A percentile compares a stretch with the other conserved stretches of the same genome.
phyloP scores from a whole-genome alignment of 2,888 invertebrate genomes.

The Amiota mariae region DNA sequence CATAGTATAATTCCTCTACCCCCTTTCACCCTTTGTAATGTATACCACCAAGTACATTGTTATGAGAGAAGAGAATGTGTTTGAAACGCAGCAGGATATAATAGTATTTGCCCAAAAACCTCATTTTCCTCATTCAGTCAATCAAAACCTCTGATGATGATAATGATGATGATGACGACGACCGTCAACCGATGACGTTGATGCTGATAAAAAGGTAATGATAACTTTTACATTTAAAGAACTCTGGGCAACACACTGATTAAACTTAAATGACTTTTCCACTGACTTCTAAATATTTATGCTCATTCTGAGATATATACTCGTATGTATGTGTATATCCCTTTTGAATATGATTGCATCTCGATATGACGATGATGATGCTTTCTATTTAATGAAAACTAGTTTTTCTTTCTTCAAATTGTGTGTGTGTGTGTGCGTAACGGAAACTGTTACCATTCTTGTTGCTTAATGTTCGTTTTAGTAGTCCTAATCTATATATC shows the following conservation, averaged over 20 bases:
- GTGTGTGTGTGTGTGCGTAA: not conserved
- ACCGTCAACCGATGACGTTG: no score
- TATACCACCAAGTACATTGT: no score
- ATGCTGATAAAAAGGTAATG: no score
- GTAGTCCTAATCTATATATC: not conserved
- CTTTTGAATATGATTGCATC: conserved; percentile 2
- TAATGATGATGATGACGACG: not conserved
- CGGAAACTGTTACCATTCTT: conserved; percentile 24
- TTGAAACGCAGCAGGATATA: conserved; percentile 60
- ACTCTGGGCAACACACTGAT: conserved; percentile 54
- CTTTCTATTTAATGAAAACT: conserved; percentile 63
- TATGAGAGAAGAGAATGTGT: conserved; percentile 24
- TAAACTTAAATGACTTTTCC: conserved; percentile 64
- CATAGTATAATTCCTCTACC: no score
- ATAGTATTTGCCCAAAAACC: not conserved
- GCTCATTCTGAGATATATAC: no score
- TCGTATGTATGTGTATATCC: no score
- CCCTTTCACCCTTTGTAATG: no score
- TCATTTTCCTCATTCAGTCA: not conserved
- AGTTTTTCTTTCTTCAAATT: conserved; percentile 41
- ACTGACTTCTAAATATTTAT: not conserved
- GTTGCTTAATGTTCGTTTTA: not conserved
- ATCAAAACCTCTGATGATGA: no score
- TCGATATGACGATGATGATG: conserved; percentile 43
- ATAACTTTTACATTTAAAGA: no score